Percentiles rank a stretch among this genome's conserved stretches.
Evolutionary conservation across 2,888 invertebrate genomes (phyloP).

Genomic region (Helleia helle): DNA sequence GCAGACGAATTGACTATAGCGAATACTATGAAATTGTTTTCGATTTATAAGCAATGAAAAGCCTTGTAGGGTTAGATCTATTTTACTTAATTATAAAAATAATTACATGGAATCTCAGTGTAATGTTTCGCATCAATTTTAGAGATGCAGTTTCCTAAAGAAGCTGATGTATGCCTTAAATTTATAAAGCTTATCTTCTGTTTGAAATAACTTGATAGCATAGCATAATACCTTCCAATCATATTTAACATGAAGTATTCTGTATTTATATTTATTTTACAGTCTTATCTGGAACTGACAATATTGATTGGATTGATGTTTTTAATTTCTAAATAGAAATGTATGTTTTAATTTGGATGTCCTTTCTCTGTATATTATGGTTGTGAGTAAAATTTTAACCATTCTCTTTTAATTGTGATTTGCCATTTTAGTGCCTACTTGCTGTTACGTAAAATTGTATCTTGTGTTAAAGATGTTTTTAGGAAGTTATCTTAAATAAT

Average conservation of each 20-base stretch:
- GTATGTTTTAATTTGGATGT: slow-evolving; percentile 13
- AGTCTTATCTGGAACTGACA: no score
- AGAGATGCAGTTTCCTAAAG: no score
- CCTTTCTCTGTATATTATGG: slow-evolving; percentile 47
- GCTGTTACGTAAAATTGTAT: neutral
- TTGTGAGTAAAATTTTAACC: slow-evolving; percentile 49
- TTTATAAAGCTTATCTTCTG: neutral
- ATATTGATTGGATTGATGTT: no score
- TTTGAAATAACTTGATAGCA: neutral
- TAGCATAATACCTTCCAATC: neutral
- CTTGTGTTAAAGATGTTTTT: neutral
- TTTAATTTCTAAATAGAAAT: no score
- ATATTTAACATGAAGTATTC: no score
- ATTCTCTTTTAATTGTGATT: slow-evolving; percentile 53
- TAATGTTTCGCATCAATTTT: neutral
- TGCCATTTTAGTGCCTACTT: slow-evolving; percentile 68
- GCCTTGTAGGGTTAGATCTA: slow-evolving; percentile 10
- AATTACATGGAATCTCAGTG: slow-evolving; percentile 3
- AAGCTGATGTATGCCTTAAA: neutral
- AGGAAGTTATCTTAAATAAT: neutral
- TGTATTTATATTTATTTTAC: no score
- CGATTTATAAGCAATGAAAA: slow-evolving; percentile 12
- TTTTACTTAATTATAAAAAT: neutral
- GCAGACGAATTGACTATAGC: slow-evolving; percentile 1
- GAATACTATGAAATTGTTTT: no score